Percentiles rank a stretch among this genome's conserved stretches.
Evolutionary conservation across 2,113 vertebrate species (phyloP).

Genomic region (Nettapus auritus): DNA sequence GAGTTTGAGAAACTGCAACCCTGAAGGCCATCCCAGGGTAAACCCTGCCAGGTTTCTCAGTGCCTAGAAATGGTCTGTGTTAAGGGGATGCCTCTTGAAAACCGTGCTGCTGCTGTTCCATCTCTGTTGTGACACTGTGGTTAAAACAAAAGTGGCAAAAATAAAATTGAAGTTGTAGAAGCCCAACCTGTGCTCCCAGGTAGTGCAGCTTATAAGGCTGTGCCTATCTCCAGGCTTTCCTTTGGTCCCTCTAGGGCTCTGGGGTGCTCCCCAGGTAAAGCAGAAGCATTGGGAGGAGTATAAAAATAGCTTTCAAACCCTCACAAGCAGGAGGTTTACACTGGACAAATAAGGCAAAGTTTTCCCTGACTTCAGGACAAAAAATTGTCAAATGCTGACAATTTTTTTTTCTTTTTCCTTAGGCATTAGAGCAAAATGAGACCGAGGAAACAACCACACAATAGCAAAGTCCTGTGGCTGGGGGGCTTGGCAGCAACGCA

Average conservation of each 20-base stretch:
- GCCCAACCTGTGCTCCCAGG: background rate
- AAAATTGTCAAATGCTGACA: background rate
- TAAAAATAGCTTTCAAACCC: background rate
- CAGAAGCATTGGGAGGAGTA: background rate
- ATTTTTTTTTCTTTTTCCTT: too few species aligned
- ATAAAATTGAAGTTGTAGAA: conserved; percentile 27
- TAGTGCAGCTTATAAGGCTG: background rate
- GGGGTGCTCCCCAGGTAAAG: background rate
- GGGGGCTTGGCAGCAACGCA: background rate
- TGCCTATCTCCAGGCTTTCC: background rate
- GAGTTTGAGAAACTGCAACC: background rate
- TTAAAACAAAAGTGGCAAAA: background rate
- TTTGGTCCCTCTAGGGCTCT: background rate
- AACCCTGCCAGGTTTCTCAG: background rate
- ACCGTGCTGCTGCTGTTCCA: background rate
- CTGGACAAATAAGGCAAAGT: background rate
- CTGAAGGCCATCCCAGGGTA: background rate
- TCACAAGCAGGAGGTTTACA: background rate
- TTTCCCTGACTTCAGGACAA: background rate
- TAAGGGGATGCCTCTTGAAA: background rate
- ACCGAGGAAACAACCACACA: background rate
- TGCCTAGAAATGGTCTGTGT: background rate
- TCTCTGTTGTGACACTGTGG: background rate
- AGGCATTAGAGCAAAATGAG: background rate
- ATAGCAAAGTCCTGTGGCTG: background rate